A percentile compares a stretch with the other conserved stretches of the same genome.
phyloP scores from a whole-genome alignment of 2,113 vertebrate species.

The rat (Rattus norvegicus) region DNA sequence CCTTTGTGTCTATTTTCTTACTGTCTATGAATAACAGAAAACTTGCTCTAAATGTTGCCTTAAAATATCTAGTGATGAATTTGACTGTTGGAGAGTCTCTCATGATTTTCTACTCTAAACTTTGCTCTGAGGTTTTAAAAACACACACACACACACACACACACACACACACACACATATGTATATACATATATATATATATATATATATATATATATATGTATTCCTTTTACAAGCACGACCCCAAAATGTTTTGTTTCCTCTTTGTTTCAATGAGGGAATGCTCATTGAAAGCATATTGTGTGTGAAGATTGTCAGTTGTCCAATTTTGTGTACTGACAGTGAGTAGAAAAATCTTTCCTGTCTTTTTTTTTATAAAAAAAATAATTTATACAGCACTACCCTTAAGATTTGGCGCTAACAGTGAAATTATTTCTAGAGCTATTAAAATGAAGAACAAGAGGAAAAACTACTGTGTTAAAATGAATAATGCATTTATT shows the following conservation, averaged over 20 bases:
- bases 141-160: neutral
- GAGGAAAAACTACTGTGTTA: slow-evolving; percentile 57
- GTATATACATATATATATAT: neutral
- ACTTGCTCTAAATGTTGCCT: slow-evolving; percentile 48
- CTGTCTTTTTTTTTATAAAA: slow-evolving; percentile 59
- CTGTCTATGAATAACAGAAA: slow-evolving; percentile 28
- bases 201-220: too few relatives aligned
- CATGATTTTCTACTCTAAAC: slow-evolving; percentile 57
- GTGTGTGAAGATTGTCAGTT: slow-evolving; percentile 67
- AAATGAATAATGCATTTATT: slow-evolving; percentile 76
- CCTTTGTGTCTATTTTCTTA: slow-evolving; percentile 35
- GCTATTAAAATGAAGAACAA: slow-evolving; percentile 63
- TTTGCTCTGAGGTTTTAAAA: slow-evolving; percentile 13
- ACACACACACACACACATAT: neutral
- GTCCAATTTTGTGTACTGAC: slow-evolving; percentile 68
- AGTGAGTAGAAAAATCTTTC: slow-evolving; percentile 62
- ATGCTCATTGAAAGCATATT: slow-evolving; percentile 70
- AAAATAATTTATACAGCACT: slow-evolving; percentile 60
- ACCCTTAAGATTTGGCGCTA: slow-evolving; percentile 63
- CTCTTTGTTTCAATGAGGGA: slow-evolving; percentile 46
- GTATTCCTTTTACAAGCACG: slow-evolving; percentile 50
- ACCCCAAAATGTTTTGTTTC: slow-evolving; percentile 65
- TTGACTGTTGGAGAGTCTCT: slow-evolving; percentile 54
- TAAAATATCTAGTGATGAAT: neutral
- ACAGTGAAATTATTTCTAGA: slow-evolving; percentile 64